Conservation (phyloP, 2,888 invertebrate genomes). For the Phyllotreta cruciferae region DNA sequence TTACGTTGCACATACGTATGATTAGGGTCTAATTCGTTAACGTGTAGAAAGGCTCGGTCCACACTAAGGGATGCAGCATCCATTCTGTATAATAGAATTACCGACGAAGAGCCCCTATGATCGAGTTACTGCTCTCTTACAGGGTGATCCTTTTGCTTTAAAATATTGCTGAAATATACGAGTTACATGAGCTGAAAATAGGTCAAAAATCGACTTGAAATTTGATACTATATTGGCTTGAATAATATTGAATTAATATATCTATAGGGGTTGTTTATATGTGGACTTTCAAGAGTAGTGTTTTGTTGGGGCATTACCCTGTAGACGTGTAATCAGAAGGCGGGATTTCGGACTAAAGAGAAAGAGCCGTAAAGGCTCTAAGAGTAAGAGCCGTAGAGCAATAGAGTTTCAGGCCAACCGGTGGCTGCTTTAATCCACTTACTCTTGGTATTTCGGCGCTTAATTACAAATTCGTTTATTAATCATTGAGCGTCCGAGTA, state of each 20-base stretch:
- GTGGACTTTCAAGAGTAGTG: too few species aligned
- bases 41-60: slow-evolving; percentile 49
- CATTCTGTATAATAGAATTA: slow-evolving; percentile 55
- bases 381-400: too few species aligned
- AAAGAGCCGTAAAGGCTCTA: too few species aligned
- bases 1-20: slow-evolving; percentile 57
- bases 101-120: slow-evolving; percentile 54
- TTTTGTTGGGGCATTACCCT: too few species aligned
- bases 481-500: slow-evolving; percentile 21
- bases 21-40: slow-evolving; percentile 58
- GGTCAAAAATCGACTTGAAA: too few species aligned
- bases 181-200: too few species aligned
- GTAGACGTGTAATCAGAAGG: too few species aligned
- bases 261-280: too few species aligned
- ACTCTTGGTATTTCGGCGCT: slow-evolving; percentile 41
- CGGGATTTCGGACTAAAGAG: too few species aligned
- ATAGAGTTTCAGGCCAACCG: too few species aligned
- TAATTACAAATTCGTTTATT: slow-evolving; percentile 39
- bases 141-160: slow-evolving; percentile 19
- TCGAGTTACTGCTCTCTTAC: slow-evolving; percentile 52
- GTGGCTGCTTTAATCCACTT: slow-evolving; percentile 37
- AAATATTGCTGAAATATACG: neutral
- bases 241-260: too few species aligned
- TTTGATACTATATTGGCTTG: too few species aligned
- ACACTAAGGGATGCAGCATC: slow-evolving; percentile 56